These are phyloP conservation scores for Neolamprologus modestus DNA, from an alignment of 2,113 vertebrate genomes.

Conservation along the genomic window DNA sequence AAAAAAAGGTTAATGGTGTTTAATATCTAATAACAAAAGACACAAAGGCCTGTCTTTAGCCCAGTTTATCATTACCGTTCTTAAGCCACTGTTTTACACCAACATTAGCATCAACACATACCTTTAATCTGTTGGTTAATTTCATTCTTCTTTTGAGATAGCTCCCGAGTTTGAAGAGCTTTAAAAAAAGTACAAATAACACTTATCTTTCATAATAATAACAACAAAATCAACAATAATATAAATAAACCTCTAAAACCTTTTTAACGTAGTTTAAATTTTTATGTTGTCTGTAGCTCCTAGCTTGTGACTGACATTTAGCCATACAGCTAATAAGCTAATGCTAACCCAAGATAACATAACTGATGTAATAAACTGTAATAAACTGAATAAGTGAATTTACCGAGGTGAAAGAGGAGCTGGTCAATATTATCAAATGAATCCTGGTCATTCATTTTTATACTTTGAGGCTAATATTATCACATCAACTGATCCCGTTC, in stretches of 20 bases:
- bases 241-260: not conserved
- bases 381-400: not conserved
- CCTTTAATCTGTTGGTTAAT: slow-evolving; percentile 56
- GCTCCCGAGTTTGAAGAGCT: slow-evolving; percentile 62
- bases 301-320: not conserved
- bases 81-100: not conserved
- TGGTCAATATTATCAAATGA: slow-evolving; percentile 25
- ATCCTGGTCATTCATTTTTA: slow-evolving; percentile 44
- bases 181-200: not conserved
- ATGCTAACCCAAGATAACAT: not conserved
- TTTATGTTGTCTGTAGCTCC: not conserved
- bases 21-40: not conserved
- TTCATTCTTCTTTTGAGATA: slow-evolving; percentile 57
- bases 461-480: not conserved
- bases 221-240: not conserved
- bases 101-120: not conserved
- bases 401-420: slow-evolving; percentile 60
- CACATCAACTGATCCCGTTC: not conserved
- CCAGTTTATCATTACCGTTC: not conserved
- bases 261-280: not conserved
- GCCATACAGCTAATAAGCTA: not conserved
- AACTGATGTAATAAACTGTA: not conserved
- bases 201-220: not conserved
- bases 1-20: not conserved
- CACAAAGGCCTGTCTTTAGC: not conserved